Evolutionary conservation across 92 coral and sea anemone species (phyloP).

Genomic region (Blastomussa wellsi): DNA sequence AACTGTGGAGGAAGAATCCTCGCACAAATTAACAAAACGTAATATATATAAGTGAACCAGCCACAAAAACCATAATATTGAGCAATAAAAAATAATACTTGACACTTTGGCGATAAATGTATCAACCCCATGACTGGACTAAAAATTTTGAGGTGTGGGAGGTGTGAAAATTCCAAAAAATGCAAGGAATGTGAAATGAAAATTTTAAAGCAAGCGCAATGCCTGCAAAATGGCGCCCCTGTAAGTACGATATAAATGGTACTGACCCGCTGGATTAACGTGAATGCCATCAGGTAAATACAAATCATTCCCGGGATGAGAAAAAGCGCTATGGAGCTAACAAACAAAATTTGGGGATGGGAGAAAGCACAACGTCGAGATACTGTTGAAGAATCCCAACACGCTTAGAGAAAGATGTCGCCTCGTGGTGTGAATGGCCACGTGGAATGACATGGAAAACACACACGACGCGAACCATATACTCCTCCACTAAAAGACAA

Average conservation of each 20-base stretch:
- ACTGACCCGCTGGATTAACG: conserved; percentile 33
- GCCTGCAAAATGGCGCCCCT: conserved; percentile 39
- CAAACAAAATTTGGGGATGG: conserved; percentile 29
- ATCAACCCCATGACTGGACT: conserved; percentile 16
- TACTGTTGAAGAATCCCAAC: conserved; percentile 28
- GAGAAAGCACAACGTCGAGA: conserved; percentile 16
- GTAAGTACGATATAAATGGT: conserved; percentile 31
- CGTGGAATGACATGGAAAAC: conserved; percentile 37
- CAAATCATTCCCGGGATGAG: conserved; percentile 19
- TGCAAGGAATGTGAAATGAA: background rate
- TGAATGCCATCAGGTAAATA: conserved; percentile 38
- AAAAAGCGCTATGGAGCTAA: conserved; percentile 23
- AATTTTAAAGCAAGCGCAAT: conserved; percentile 9
- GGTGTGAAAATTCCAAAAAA: background rate
- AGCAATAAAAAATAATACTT: background rate
- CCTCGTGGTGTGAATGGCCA: conserved; percentile 6
- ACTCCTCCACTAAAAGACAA: background rate
- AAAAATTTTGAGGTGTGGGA: background rate
- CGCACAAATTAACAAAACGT: background rate
- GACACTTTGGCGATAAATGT: background rate
- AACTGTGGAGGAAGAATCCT: conserved; percentile 5
- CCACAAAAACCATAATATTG: background rate
- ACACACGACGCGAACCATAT: conserved; percentile 13
- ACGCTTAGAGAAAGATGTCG: conserved; percentile 17
- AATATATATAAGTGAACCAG: conserved; percentile 6